Evolutionary conservation across 2,888 invertebrate species (phyloP).

Genomic region (Tillus elongatus): DNA sequence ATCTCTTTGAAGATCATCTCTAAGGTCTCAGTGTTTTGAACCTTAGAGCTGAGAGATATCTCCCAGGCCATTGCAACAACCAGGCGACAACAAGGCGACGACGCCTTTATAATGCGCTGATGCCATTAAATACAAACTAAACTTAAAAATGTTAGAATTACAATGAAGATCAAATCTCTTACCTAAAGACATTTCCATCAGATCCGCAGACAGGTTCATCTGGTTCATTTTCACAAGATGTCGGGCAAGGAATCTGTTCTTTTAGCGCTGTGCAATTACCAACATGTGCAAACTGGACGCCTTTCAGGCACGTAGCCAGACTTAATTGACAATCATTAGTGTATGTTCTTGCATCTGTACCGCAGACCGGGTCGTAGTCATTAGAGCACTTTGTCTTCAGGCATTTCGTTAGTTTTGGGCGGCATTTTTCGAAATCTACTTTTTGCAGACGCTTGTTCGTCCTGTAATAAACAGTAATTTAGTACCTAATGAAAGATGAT

Average conservation of each 20-base stretch:
- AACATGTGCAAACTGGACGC: conserved; percentile 79
- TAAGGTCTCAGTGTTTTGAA: too few relatives aligned
- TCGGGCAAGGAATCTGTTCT: conserved; percentile 54
- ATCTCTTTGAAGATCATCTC: too few relatives aligned
- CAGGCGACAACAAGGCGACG: too few relatives aligned
- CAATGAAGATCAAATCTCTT: too few relatives aligned
- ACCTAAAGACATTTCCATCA: conserved; percentile 82
- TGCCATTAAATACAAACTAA: too few relatives aligned
- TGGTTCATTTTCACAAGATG: conserved; percentile 48
- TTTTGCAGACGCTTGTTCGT: conserved; percentile 54
- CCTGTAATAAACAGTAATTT: conserved; percentile 17
- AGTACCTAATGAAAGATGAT: too few relatives aligned
- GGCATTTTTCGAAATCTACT: conserved; percentile 72
- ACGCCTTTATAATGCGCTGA: too few relatives aligned
- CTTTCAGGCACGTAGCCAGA: conserved; percentile 77
- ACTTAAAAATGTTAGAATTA: too few relatives aligned
- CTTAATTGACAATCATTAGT: conserved; percentile 73
- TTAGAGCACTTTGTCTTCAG: conserved; percentile 61
- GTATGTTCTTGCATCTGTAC: conserved; percentile 80
- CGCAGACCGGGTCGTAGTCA: conserved; percentile 74
- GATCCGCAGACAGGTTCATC: conserved; percentile 78
- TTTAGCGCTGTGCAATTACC: conserved; percentile 75
- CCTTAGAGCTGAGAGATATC: too few relatives aligned
- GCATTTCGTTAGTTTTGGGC: conserved; percentile 64
- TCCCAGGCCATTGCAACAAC: too few relatives aligned